Evolutionary conservation across 2,113 vertebrate species (phyloP).

Genomic region (Aphelocoma coerulescens): DNA sequence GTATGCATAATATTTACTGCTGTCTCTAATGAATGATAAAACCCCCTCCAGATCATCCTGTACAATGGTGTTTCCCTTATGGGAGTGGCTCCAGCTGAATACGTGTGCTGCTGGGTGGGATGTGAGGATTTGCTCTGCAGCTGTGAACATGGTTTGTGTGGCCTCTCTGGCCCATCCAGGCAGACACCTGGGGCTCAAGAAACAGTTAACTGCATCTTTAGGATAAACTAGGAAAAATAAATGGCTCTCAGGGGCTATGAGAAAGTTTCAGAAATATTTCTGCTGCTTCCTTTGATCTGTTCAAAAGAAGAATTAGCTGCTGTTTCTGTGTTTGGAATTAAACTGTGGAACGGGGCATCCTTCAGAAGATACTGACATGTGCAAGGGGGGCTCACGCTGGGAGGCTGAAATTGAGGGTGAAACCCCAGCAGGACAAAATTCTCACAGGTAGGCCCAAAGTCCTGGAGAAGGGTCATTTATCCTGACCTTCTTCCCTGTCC

Average conservation of each 20-base stretch:
- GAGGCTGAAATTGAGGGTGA: neutral
- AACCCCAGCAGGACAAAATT: neutral
- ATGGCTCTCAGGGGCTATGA: neutral
- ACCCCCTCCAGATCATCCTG: fast-evolving
- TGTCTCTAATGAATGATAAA: neutral
- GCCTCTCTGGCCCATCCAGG: neutral
- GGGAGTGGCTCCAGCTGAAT: neutral
- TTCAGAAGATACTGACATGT: neutral
- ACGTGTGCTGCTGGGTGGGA: neutral
- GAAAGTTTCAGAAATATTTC: neutral
- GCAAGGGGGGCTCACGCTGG: fast-evolving
- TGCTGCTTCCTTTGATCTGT: neutral
- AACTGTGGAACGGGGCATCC: neutral
- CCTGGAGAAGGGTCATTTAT: neutral
- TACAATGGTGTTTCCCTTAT: neutral
- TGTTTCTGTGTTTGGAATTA: neutral
- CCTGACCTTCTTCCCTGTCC: neutral
- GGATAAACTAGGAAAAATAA: neutral
- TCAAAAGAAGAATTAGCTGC: neutral
- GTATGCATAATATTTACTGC: neutral
- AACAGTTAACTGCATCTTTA: neutral
- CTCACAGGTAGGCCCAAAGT: neutral
- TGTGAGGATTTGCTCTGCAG: neutral
- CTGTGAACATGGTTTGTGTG: neutral
- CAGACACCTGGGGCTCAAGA: neutral